Evolutionary conservation across 2,888 invertebrate species (phyloP), one percentile per base, ranked within the genome.

Genomic region (Linnaemya vulpina): DNA sequence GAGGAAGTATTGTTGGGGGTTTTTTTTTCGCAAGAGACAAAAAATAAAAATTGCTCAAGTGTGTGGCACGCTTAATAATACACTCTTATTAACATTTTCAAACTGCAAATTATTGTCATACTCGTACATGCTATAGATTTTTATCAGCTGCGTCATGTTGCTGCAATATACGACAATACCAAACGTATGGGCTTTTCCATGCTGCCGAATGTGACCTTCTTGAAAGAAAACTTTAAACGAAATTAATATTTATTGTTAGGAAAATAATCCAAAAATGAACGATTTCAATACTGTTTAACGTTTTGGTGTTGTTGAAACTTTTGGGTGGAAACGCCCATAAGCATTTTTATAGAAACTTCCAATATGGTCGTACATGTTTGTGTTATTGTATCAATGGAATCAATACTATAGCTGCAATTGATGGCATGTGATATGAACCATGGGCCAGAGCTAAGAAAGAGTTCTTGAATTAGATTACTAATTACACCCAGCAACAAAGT

Each of bases 101-200:
- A 79, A 77, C n/a, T 58, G 65, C 65, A 65, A 71, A 40, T 79
- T 46, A 79, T 70, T 71, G 71, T 71, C 70, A n/a, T 49, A 49
- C 43, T 38, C 15, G 9, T 49, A 49, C 53, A 53, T 71, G 63
- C 71, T 30, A 65, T 71, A 71, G 82, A 71, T 82, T 38, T 71
- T 51, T 65, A 82, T 76, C 76, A 73, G 73, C 77, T 67, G 83
- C 73, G 73, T 67, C 60, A 73, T 77, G 58, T 11, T 71, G 62
- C 40, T 55, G 63, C 30, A 35, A 43, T 11, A 55, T 43, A 10
- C n/a, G 17, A 51, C n/a, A 30, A 51, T 13, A 11, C 5, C 1
- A 13, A 13, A 5, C 46, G n/a, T 46, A 46, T 46, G 11, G 30
- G 30, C 30, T 3, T 30, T 30, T 30, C 30, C 30, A 30, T 30